Base-by-base conservation (phyloP, 2,113 vertebrate species). In the Alethe castanea region DNA sequence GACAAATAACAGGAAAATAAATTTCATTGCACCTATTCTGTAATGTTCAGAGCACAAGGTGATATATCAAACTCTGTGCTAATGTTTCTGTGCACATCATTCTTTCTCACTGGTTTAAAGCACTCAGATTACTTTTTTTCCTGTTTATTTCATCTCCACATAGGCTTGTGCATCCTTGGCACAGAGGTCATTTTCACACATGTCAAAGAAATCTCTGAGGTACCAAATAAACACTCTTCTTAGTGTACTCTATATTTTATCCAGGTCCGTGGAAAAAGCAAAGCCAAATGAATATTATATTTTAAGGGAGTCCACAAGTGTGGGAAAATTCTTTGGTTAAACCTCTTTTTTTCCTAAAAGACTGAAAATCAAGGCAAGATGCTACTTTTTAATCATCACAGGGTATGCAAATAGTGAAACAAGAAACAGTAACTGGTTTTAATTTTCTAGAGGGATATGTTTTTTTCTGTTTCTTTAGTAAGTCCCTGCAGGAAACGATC, bases 131-230 rank as follows among this genome's bases (percentile, higher is more conserved):
- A n/a, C 31, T 19, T 45, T 60, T 81, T 81, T 24, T 35, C 53
- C 47, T 94, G 8, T 18, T 86, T 94, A 71, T 88, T 93, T 90
- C 72, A 44, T 79, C 64, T 94, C 44, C 40, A n/a, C 13, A 24
- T 12, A 88, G 28, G 19, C 16, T 85, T 82, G 78, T 70, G 74
- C 71, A 91, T 86, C 95, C 50, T 94, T 80, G 81, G 90, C 92
- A 90, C 71, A 70, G 50, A 80, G 66, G 81, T 45, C 50, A 69
- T 92, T 92, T 95, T 95, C 73, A 91, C 74, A 88, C 74, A n/a
- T 3, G 3, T 83, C 88, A 86, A 84, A 81, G 72, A 82, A 71
- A 56, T 73, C 64, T 81, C 64, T 78, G 76, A 95, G 70, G 94
- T 84, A 79, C 44, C 77, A 84, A 56, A 92, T 73, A 90, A 82